These are phyloP conservation scores for Zoanthus gigantus DNA, from an alignment of 92 coral and sea anemone genomes.

Conservation along the genomic window DNA sequence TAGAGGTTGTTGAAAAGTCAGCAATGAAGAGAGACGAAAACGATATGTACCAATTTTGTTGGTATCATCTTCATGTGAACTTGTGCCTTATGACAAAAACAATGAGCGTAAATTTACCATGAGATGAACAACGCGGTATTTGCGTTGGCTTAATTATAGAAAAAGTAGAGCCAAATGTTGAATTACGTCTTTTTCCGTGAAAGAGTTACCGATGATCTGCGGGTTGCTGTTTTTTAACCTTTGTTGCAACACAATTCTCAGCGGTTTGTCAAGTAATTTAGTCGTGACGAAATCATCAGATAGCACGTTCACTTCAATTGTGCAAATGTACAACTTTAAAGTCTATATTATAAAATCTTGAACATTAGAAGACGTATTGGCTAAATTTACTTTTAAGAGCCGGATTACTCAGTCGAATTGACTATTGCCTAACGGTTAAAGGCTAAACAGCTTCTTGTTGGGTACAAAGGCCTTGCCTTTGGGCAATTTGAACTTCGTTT, in stretches of 20 bases:
- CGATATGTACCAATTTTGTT: slow-evolving; percentile 17
- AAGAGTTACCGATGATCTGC: background rate
- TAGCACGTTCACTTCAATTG: slow-evolving; percentile 34
- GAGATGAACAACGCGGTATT: background rate
- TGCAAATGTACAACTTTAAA: slow-evolving; percentile 28
- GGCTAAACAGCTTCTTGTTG: slow-evolving; percentile 3
- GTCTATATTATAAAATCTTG: background rate
- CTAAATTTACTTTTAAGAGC: background rate
- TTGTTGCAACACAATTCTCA: slow-evolving; percentile 19
- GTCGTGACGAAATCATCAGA: slow-evolving; percentile 50
- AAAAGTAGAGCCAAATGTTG: background rate
- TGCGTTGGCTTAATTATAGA: background rate
- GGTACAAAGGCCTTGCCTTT: slow-evolving; percentile 37
- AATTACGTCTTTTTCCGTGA: background rate
- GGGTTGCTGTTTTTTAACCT: background rate
- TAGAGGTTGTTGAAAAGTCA: slow-evolving; percentile 32
- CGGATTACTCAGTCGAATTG: background rate
- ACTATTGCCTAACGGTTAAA: slow-evolving; percentile 9
- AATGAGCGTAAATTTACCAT: background rate
- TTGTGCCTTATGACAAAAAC: slow-evolving; percentile 6
- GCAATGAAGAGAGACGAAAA: slow-evolving; percentile 30
- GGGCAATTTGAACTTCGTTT: slow-evolving; percentile 25
- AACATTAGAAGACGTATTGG: background rate
- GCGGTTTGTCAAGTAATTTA: slow-evolving; percentile 31
- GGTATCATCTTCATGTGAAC: slow-evolving; percentile 40